Evolutionary conservation across 2,113 vertebrate genomes (phyloP), one percentile per base, ranked within the genome.

Genomic region (Oophaga pumilio): DNA sequence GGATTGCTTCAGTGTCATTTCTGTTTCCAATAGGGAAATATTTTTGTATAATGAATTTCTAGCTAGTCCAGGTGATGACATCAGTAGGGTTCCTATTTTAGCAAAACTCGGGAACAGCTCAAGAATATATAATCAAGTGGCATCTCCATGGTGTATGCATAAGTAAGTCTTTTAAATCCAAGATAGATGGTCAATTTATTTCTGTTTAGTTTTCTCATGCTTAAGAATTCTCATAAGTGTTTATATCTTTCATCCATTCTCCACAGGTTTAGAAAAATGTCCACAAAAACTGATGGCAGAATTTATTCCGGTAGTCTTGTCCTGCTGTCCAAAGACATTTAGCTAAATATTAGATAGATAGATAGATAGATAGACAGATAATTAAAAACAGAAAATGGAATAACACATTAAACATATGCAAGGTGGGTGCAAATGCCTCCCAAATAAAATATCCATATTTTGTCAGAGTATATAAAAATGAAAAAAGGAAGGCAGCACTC

Each of bases 21-120:
- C 43, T 66, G 10, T 43, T 69, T 79, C 60, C 78, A 78, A 86
- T 69, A 79, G 49, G 50, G 76, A 17, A 68, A 28, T 52, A 64
- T 85, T 64, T 78, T 79, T 56, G 3, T 78, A 69, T 33, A 86
- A 86, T 79, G 60, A 68, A 79, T 86, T 79, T 86, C 60, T 56
- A 79, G 76, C 85, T 69, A 56, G 43, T 69, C 76, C 26, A 79
- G 60, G 84, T 78, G 73, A 77, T 86, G 84, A 66, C 84, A 78
- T 64, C 84, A 77, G 84, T 86, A 66, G 59, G 84, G 73, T 53
- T 86, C 74, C 74, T 77, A 17, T 11, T 68, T 62, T 52, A 62
- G 43, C 59, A 77, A 59, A 49, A 66, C 84, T 50, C 53, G 59
- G 24, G 59, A 86, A 66, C 59, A 8, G 73, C 33, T 73, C 13